These are phyloP conservation scores for Synergus laeviventris DNA, from an alignment of 2,888 invertebrate species.

Conservation along the genomic window DNA sequence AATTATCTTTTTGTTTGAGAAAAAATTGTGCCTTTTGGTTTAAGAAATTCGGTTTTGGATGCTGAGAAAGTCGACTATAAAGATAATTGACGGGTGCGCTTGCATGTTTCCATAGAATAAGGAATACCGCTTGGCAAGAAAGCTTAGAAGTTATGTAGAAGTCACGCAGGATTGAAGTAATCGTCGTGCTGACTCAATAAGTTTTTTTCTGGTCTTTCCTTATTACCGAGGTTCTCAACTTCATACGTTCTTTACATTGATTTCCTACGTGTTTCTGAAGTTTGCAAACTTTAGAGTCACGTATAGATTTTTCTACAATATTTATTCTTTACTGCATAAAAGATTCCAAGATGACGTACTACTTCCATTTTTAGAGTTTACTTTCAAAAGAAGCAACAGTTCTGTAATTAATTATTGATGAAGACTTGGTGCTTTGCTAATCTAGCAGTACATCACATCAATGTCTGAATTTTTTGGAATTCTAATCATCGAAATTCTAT, in stretches of 20 bases:
- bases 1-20: background rate
- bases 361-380: slow-evolving; percentile 12
- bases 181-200: slow-evolving; percentile 49
- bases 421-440: background rate
- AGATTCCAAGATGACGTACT: slow-evolving; percentile 11
- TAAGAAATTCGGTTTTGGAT: background rate
- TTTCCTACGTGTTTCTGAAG: slow-evolving; percentile 1
- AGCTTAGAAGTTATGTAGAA: slow-evolving; percentile 32
- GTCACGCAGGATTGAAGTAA: slow-evolving; percentile 44
- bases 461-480: background rate
- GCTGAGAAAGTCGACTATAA: slow-evolving; percentile 5
- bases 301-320: slow-evolving; percentile 10
- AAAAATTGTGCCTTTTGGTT: background rate
- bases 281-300: background rate
- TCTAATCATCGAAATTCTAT: background rate
- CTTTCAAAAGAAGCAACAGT: slow-evolving; percentile 22
- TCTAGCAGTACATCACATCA: background rate
- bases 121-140: slow-evolving; percentile 44
- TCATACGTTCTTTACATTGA: background rate
- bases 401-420: slow-evolving; percentile 1
- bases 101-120: slow-evolving; percentile 43
- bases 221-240: slow-evolving; percentile 32
- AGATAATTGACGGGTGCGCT: background rate
- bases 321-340: background rate
- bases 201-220: slow-evolving; percentile 38